phyloP scores from a whole-genome alignment of 2,797 vertebrate genomes.

The Microhierax caerulescens region DNA sequence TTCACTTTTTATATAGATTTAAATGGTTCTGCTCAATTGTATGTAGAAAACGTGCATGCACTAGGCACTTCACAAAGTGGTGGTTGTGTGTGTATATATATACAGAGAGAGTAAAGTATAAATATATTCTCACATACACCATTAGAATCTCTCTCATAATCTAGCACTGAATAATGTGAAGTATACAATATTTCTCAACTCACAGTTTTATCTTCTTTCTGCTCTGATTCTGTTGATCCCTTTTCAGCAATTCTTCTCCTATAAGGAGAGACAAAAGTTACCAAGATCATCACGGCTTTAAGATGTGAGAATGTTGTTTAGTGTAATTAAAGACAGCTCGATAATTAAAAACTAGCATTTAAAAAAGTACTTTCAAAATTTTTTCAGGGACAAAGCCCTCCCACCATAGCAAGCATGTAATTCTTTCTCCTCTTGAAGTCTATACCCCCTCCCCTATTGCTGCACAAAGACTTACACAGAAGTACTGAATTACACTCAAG shows the following conservation, averaged over 20 bases:
- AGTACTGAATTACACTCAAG: not conserved
- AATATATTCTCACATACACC: not conserved
- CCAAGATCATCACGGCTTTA: not conserved
- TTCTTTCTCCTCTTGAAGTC: not conserved
- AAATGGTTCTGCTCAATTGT: not conserved
- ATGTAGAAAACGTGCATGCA: not conserved
- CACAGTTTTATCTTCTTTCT: slow-evolving; percentile 88
- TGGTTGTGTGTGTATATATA: not conserved
- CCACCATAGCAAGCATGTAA: not conserved
- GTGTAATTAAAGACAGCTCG: not conserved
- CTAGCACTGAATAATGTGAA: not conserved
- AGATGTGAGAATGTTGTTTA: not conserved
- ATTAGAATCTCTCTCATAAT: not conserved
- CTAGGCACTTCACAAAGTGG: not conserved
- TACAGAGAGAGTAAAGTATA: not conserved
- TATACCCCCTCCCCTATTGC: not conserved
- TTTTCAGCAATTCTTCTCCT: slow-evolving; percentile 98
- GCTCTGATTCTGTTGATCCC: slow-evolving; percentile 92
- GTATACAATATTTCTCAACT: slow-evolving; percentile 65
- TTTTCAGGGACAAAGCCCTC: not conserved
- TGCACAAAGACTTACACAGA: slow-evolving; percentile 29
- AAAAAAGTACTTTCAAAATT: not conserved
- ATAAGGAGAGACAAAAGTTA: slow-evolving; percentile 26
- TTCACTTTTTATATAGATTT: not conserved
- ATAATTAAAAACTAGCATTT: not conserved